Evolutionary conservation across 53 echinoderm and acorn worm genomes (phyloP).

Genomic region (Astropecten irregularis): DNA sequence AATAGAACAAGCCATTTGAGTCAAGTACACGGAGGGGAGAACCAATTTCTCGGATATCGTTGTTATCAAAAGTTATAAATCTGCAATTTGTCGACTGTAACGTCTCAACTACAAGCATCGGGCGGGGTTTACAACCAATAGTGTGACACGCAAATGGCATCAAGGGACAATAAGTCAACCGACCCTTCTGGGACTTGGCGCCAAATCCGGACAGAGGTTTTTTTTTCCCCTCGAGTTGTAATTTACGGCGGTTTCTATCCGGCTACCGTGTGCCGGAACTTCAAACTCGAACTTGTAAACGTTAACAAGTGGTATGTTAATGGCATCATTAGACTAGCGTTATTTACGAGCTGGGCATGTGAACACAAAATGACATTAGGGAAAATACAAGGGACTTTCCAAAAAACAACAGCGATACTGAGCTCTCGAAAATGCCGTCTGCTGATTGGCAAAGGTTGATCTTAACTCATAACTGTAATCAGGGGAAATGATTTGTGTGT

Average conservation of each 20-base stretch:
- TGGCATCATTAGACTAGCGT: neutral
- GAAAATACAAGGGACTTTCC: no score
- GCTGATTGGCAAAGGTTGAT: no score
- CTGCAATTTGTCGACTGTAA: conserved; percentile 19
- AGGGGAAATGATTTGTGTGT: no score
- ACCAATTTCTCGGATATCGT: no score
- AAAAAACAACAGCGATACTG: no score
- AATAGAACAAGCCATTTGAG: no score
- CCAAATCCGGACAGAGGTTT: neutral
- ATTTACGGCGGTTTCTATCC: neutral
- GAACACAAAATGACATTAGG: no score
- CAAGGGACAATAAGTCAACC: neutral
- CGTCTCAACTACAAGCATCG: neutral
- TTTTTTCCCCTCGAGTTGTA: neutral
- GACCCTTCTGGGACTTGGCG: neutral
- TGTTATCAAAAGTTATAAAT: conserved; percentile 34
- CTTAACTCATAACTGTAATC: no score
- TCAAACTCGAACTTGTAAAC: conserved; percentile 5
- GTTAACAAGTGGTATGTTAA: neutral
- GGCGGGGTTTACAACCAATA: neutral
- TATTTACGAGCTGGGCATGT: no score
- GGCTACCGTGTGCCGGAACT: no score
- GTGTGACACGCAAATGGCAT: neutral
- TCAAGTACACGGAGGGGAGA: no score
- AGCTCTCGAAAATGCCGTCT: no score